Percentiles rank a stretch among this genome's conserved stretches.
phyloP scores from a whole-genome alignment of 2,113 vertebrate genomes.

The Gracilinanus agilis region DNA sequence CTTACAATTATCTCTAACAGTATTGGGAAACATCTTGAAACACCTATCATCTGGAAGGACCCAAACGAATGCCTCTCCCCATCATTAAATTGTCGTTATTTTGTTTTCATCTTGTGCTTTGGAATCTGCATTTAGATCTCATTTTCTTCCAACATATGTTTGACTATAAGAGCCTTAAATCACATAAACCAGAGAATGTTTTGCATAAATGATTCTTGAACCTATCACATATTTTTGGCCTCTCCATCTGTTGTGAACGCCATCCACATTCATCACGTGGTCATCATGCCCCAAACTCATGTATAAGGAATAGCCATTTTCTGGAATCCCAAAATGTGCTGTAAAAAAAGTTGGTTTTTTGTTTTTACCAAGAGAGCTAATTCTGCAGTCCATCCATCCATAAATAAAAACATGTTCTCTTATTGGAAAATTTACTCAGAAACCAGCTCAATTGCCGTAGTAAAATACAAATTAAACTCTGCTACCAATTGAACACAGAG shows the following conservation, averaged over 20 bases:
- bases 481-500: neutral
- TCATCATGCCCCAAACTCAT: neutral
- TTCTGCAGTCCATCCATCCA: constrained; percentile 30
- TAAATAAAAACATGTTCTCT: constrained; percentile 36
- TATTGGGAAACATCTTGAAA: constrained; percentile 15
- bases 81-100: neutral
- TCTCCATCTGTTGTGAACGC: constrained; percentile 24
- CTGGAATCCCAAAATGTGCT: neutral
- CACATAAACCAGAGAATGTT: constrained; percentile 18
- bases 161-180: neutral
- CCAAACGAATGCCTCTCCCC: constrained; percentile 36
- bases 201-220: constrained; percentile 51
- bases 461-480: constrained; percentile 41
- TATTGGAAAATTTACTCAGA: constrained; percentile 21
- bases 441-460: neutral
- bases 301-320: constrained; percentile 1
- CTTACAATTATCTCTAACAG: neutral
- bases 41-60: constrained; percentile 28
- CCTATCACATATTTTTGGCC: neutral
- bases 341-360: constrained; percentile 20
- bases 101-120: neutral
- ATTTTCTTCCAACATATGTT: constrained; percentile 1
- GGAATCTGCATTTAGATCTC: constrained; percentile 26
- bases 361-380: neutral
- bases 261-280: neutral